Evolutionary conservation across 2,888 invertebrate genomes (phyloP), one percentile per base, ranked within the genome.

Genomic region (Idaea biselata): DNA sequence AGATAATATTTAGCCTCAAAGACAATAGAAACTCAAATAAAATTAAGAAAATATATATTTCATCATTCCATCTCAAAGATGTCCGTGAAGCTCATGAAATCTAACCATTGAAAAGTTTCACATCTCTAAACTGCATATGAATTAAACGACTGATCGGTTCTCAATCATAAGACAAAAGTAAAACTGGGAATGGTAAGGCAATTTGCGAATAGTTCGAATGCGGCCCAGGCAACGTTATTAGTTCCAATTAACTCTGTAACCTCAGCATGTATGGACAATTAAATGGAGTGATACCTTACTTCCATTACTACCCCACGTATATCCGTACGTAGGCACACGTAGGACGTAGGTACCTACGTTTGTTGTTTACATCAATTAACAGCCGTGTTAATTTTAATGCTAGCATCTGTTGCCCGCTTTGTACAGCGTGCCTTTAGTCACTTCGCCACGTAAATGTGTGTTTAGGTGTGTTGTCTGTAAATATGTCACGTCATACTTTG

Each of bases 301-400:
- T 91, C 91, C 91, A 91, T 91, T 91, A 91, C 88, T 82, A 79
- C 77, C 78, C 79, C 74, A 44, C 44, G 14, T 33, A 33, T 33
- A 33, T 14, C 33, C 14, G 14, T 14, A 44, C 14, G 14, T 44
- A 44, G 44, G 25, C 5, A 25, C 25, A 25, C 5, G 62, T 60
- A 61, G 58, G 58, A n/a, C n/a, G n/a, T n/a, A n/a, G n/a, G 56
- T 56, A 18, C 14, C 18, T 66, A 61, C 58, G 58, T 75, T 77
- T 80, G 82, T 85, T 91, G 90, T 91, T 91, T 90, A 90, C 90
- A 87, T 87, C 90, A 89, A 90, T 91, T 89, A 89, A 83, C 86
- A 79, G 69, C 77, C 80, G 79, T 87, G 89, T 86, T 89, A 79
- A 88, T 88, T 89, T 87, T 88, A 86, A 86, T 84, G 83, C 74